phyloP scores from a whole-genome alignment of 2,797 vertebrate species.

The Esox masquinongy region DNA sequence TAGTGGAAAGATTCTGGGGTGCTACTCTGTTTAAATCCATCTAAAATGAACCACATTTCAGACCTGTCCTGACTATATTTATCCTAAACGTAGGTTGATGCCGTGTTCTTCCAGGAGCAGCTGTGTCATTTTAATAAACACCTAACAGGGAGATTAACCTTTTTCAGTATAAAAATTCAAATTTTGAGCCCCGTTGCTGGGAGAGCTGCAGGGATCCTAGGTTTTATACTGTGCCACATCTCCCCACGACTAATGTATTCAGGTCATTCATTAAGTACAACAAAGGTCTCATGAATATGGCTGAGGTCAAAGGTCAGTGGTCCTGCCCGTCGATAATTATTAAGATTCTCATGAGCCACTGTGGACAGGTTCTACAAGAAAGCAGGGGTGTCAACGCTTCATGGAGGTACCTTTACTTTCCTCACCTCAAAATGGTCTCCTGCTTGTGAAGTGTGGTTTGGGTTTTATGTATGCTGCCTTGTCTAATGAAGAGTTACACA shows the following conservation, averaged over 20 bases:
- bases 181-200: not conserved
- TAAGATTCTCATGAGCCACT: conserved; percentile 38
- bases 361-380: conserved; percentile 12
- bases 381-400: not conserved
- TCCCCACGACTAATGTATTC: conserved; percentile 43
- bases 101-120: not conserved
- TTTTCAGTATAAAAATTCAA: conserved; percentile 18
- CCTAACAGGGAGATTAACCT: conserved; percentile 34
- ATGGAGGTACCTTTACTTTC: conserved; percentile 28
- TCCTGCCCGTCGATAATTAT: conserved; percentile 40
- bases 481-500: not conserved
- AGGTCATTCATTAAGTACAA: conserved; percentile 49
- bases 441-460: not conserved
- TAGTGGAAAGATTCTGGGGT: not conserved
- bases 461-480: conserved; percentile 1
- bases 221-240: conserved; percentile 12
- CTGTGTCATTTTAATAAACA: conserved; percentile 9
- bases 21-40: not conserved
- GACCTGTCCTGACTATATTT: not conserved
- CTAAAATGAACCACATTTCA: not conserved
- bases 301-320: conserved; percentile 38
- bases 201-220: conserved; percentile 19
- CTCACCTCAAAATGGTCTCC: conserved; percentile 10
- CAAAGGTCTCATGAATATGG: conserved; percentile 50
- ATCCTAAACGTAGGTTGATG: not conserved